Evolutionary conservation across 2,888 invertebrate species (phyloP), one percentile per base, ranked within the genome.

Genomic region (Chalcosyrphus nemorum): DNA sequence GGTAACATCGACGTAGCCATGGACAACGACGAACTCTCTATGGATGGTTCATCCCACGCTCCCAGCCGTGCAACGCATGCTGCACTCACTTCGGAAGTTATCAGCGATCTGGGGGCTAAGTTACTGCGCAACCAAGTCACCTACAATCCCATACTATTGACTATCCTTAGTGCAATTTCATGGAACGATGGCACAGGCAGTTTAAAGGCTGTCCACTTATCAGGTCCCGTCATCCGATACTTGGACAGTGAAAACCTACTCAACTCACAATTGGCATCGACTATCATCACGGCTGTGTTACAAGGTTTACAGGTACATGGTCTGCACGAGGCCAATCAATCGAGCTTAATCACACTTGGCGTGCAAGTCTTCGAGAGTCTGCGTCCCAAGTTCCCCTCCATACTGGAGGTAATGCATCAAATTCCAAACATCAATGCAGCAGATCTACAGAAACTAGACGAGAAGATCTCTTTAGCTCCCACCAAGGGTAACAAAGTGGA

Each of bases 161-260:
- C 94, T 35, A 93, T 95, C 89, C 89, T 89, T 78, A 93, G 93
- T 78, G 94, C 95, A 0, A 91, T 96, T n/a, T 94, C 96, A 27
- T 98, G 98, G 97, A 95, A 95, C 87, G 98, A 98, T 91, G 96
- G 97, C 78, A 94, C 94, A 59, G 94, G 95, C 21, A 97, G 96
- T 87, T 92, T 96, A 86, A 96, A 96, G 89, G 96, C 97, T n/a
- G 94, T 95, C 0, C 93, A 93, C 70, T 92, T 97, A 21, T 94
- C 95, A 43, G 94, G 95, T n/a, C 95, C 95, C 61, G 92, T 97
- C 86, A 93, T 94, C 61, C 93, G 94, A 86, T 94, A 94, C 88
- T 92, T 96, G 78, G 93, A 94, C 41, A 90, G 92, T 1, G 94
- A 94, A 87, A 93, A 93, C 87, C 93, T 93, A 88, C 91, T 96